phyloP scores from a whole-genome alignment of 2,797 vertebrate species.

The Peromyscus attwateri region DNA sequence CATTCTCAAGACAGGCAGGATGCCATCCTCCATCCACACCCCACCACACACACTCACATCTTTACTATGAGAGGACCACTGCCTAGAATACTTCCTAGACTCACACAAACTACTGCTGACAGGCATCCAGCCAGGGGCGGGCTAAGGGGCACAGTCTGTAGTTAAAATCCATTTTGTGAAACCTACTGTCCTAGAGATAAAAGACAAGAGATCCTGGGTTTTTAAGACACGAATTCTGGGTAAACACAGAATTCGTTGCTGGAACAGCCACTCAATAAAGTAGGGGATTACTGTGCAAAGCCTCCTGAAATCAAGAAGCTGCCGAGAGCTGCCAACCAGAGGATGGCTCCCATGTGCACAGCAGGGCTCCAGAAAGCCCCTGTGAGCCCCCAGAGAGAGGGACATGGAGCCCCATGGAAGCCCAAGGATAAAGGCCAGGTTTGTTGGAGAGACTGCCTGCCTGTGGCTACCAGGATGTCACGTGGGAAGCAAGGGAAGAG shows the following conservation, averaged over 20 bases:
- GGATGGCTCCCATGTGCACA: slow-evolving; percentile 52
- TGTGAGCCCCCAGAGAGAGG: neutral
- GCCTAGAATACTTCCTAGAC: neutral
- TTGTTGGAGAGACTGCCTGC: neutral
- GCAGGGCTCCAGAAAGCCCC: neutral
- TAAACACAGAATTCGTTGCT: slow-evolving; percentile 64
- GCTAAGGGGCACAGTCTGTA: neutral
- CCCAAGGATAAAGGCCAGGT: neutral
- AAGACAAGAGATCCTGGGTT: slow-evolving; percentile 70
- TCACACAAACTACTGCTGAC: rapidly evolving
- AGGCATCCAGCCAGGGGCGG: neutral
- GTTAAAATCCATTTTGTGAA: slow-evolving; percentile 64
- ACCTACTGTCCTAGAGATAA: slow-evolving; percentile 71
- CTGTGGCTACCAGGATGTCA: neutral
- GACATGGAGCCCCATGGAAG: neutral
- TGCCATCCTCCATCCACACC: rapidly evolving
- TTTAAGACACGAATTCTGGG: slow-evolving; percentile 75
- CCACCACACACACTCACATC: neutral
- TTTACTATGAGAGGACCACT: neutral
- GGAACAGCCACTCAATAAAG: slow-evolving; percentile 83
- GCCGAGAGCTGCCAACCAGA: slow-evolving; percentile 44
- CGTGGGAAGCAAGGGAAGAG: neutral
- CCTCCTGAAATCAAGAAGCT: slow-evolving; percentile 76
- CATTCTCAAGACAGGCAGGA: neutral
- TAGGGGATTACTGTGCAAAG: slow-evolving; percentile 83